Conservation (phyloP, 2,888 invertebrate genomes). For the Physocephala rufipes region DNA sequence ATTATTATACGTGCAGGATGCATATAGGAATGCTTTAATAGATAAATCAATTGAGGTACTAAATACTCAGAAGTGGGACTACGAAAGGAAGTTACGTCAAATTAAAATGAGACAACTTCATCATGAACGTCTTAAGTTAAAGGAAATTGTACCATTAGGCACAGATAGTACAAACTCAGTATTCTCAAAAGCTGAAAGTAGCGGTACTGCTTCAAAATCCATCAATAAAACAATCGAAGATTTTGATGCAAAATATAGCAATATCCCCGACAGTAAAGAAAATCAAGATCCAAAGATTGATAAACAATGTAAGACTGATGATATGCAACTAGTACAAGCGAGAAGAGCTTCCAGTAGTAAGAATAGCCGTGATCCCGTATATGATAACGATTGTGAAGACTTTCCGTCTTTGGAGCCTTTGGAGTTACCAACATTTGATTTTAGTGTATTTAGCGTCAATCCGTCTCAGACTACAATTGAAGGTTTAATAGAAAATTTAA, state of each 20-base stretch:
- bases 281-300: constrained; percentile 32
- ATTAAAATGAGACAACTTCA: constrained; percentile 60
- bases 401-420: constrained; percentile 59
- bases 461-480: constrained; percentile 49
- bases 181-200: constrained; percentile 43
- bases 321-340: not conserved
- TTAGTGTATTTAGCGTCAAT: constrained; percentile 51
- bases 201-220: constrained; percentile 57
- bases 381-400: constrained; percentile 47
- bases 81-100: constrained; percentile 58
- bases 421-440: constrained; percentile 60
- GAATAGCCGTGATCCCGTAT: constrained; percentile 1
- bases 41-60: constrained; percentile 58
- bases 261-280: constrained; percentile 38
- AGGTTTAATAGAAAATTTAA: constrained; percentile 51
- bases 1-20: constrained; percentile 58
- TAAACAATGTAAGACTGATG: constrained; percentile 16
- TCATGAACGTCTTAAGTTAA: constrained; percentile 55
- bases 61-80: constrained; percentile 58
- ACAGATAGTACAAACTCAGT: constrained; percentile 33
- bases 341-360: constrained; percentile 20
- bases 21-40: constrained; percentile 56
- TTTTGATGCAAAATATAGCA: constrained; percentile 56
- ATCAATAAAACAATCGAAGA: constrained; percentile 62
- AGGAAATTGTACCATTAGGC: constrained; percentile 51